Evolutionary conservation across 1,140 invertebrate genomes (phyloP), one percentile per base, ranked within the genome.

Genomic region (Laodelphax striatellus): DNA sequence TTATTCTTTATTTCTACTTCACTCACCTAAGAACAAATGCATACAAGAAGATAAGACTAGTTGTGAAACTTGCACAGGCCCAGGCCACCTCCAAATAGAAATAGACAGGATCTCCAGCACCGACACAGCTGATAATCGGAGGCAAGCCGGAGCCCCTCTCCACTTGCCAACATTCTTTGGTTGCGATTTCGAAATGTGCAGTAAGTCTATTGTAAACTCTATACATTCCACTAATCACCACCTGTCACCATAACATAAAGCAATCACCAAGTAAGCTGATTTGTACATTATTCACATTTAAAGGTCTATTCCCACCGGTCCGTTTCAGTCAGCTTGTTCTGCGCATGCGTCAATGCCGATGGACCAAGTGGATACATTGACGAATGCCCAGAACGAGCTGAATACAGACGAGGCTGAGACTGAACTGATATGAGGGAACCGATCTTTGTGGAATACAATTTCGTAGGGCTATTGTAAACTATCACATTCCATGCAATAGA

Each of bases 1-100:
- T 28, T 28, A 28, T 28, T n/a, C n/a, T n/a, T n/a, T 28, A 28
- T 28, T 28, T 28, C 21, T 10, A 50, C 16, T 52, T 19, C 31
- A 44, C 21, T 50, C 65, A 77, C 75, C 77, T 80, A 16, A 86
- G 66, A 55, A 78, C 75, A 9, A 74, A 71, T 2, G 78, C 81
- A 70, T 82, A 84, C 0, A 83, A 64, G 67, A 88, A 88, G 34
- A 90, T 67, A 0, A 82, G 68, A 1, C 75, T 70, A 24, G 81
- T 80, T 21, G 84, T 84, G 0, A 86, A 55, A 0, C 80, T 80
- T 44, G 87, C 81, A 22, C 80, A 74, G 28, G 76, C 64, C 81
- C 88, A 90, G 1, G 87, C 79, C 9, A 76, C 76, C 65, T 84
- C 80, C 44, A 88, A 69, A 69, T 90, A 91, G 74, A 90, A 90